A percentile compares a stretch with the other conserved stretches of the same genome.
Conservation (phyloP, 1,140 invertebrate species). For the Drosophila kepulauana region DNA sequence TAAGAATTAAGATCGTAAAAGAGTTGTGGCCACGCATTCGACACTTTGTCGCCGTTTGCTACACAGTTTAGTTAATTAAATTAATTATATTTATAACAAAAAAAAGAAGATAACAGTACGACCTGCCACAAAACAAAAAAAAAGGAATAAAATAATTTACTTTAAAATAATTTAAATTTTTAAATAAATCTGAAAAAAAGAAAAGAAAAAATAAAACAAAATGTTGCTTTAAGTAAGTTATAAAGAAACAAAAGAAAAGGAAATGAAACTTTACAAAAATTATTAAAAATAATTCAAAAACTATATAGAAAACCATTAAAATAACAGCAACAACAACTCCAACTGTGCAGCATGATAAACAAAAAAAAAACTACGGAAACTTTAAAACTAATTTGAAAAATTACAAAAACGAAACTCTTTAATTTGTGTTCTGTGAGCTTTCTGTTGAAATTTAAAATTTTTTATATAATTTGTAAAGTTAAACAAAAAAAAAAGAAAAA, state of each 20-base stretch:
- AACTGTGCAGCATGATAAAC: conserved; percentile 48
- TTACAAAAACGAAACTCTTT: conserved; percentile 43
- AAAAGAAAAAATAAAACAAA: conserved; percentile 44
- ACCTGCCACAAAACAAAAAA: conserved; percentile 66
- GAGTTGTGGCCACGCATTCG: conserved; percentile 22
- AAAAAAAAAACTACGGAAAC: conserved; percentile 32
- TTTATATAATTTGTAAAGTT: conserved; percentile 45
- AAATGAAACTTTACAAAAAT: conserved; percentile 68
- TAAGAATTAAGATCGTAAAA: conserved; percentile 33
- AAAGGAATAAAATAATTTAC: conserved; percentile 52
- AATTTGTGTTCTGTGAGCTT: conserved; percentile 49
- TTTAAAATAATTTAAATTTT: conserved; percentile 68
- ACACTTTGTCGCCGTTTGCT: conserved; percentile 5
- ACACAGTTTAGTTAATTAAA: conserved; percentile 37
- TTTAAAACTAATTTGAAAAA: conserved; percentile 80
- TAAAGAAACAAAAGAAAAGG: conserved; percentile 19
- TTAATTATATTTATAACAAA: conserved; percentile 19
- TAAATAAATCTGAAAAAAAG: conserved; percentile 58
- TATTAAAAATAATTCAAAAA: conserved; percentile 79
- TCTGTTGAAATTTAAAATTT: conserved; percentile 75
- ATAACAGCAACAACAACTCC: conserved; percentile 29
- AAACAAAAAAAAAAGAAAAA: conserved; percentile 17
- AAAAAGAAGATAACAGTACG: conserved; percentile 65
- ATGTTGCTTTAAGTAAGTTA: conserved; percentile 77
- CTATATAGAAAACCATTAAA: conserved; percentile 28